Percentiles rank a stretch among this genome's conserved stretches.
Conservation (phyloP, 1,140 invertebrate genomes). For the Magallana angulata region DNA sequence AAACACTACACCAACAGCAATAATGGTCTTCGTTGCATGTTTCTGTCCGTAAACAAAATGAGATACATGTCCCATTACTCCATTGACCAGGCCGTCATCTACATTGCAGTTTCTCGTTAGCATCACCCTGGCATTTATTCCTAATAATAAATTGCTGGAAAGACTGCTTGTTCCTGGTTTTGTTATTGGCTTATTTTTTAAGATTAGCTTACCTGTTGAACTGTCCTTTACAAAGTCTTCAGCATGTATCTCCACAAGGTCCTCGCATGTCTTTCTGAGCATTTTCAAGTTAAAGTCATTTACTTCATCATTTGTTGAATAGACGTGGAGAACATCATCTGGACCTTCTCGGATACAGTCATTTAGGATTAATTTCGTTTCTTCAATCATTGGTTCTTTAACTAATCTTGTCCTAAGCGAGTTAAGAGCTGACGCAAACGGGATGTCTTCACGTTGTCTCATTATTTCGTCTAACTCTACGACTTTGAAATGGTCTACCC, state of each 20-base stretch:
- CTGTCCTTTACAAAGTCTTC: constrained; percentile 26
- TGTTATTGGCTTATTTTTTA: not conserved
- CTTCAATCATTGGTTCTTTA: not conserved
- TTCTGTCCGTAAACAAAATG: not conserved
- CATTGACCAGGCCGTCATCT: constrained; percentile 50
- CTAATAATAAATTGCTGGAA: not conserved
- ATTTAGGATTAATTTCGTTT: not conserved
- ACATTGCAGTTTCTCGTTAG: constrained; percentile 28
- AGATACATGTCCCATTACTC: constrained; percentile 40
- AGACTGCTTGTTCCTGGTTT: not conserved
- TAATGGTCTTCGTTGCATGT: not conserved
- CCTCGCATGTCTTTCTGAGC: not conserved
- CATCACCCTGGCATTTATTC: constrained; percentile 14
- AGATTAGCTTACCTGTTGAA: constrained; percentile 21
- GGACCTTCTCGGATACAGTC: not conserved
- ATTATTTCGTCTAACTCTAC: constrained; percentile 23
- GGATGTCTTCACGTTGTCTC: constrained; percentile 22
- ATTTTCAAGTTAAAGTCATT: not conserved
- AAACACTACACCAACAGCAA: not conserved
- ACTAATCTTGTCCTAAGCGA: not conserved
- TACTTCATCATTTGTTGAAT: constrained; percentile 9
- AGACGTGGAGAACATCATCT: not conserved
- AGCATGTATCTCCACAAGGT: constrained; percentile 4
- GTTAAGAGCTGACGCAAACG: constrained; percentile 10
- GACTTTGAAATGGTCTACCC: not conserved